A percentile compares a stretch with the other conserved stretches of the same genome.
These are phyloP conservation scores for Pseudococcus viburni DNA, from an alignment of 2,888 invertebrate species.

Conservation along the genomic window DNA sequence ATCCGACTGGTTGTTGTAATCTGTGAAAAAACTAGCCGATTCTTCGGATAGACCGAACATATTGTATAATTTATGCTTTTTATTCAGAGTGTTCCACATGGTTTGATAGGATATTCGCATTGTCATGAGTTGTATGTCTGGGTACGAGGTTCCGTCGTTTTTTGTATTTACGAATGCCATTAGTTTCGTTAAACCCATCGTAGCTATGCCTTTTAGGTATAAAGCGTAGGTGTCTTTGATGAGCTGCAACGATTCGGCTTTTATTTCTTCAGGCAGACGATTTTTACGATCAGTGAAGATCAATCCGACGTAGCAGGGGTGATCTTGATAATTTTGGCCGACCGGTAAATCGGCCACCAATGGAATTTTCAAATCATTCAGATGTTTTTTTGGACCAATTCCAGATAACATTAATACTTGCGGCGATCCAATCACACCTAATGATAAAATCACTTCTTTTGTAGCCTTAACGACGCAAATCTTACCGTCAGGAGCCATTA, in stretches of 20 bases:
- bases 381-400: slow-evolving; percentile 79
- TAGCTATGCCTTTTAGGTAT: slow-evolving; percentile 50
- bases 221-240: slow-evolving; percentile 54
- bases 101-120: slow-evolving; percentile 57
- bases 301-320: slow-evolving; percentile 82
- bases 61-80: slow-evolving; percentile 56
- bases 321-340: slow-evolving; percentile 88
- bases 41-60: slow-evolving; percentile 66
- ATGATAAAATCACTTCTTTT: slow-evolving; percentile 88
- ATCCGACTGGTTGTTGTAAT: slow-evolving; percentile 56
- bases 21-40: slow-evolving; percentile 59
- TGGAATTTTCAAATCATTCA: slow-evolving; percentile 76
- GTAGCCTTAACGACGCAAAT: slow-evolving; percentile 75
- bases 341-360: slow-evolving; percentile 79
- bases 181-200: slow-evolving; percentile 74
- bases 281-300: slow-evolving; percentile 64
- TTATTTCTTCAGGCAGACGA: slow-evolving; percentile 27
- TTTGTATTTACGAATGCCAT: slow-evolving; percentile 77
- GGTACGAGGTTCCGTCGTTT: slow-evolving; percentile 15
- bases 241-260: slow-evolving; percentile 57
- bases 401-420: slow-evolving; percentile 89
- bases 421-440: slow-evolving; percentile 87
- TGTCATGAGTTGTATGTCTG: slow-evolving; percentile 63
- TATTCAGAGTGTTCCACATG: slow-evolving; percentile 48
- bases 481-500: slow-evolving; percentile 75